phyloP scores from a whole-genome alignment of 2,113 vertebrate species.

The Riparia riparia region DNA sequence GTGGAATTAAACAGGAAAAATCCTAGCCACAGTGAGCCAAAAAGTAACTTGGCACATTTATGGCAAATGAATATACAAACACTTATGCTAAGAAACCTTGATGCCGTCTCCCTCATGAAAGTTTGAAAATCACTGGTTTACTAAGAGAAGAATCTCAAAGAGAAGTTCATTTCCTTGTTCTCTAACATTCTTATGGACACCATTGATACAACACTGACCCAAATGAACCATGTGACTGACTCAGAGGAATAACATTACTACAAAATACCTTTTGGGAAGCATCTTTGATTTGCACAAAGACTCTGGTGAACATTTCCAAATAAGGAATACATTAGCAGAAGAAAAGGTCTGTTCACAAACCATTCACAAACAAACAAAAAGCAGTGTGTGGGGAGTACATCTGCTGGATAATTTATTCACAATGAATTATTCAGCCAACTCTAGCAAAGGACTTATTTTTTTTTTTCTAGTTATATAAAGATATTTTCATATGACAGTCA shows the following conservation, averaged over 20 bases:
- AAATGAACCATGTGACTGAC: not conserved
- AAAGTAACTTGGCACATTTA: not conserved
- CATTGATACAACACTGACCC: not conserved
- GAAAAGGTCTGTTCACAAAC: constrained; percentile 41
- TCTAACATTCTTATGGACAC: not conserved
- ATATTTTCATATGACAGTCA: constrained; percentile 22
- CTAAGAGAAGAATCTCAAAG: not conserved
- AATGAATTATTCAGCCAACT: constrained; percentile 59
- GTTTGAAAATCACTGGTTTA: not conserved
- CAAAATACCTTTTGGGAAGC: not conserved
- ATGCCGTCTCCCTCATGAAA: not conserved
- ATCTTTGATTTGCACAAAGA: not conserved
- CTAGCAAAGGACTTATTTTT: not conserved
- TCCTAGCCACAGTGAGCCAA: not conserved
- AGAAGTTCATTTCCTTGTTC: not conserved
- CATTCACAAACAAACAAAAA: constrained; percentile 57
- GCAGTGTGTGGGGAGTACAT: constrained; percentile 29
- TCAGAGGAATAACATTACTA: not conserved
- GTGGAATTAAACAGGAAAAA: not conserved
- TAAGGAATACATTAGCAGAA: constrained; percentile 20
- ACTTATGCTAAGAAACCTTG: not conserved
- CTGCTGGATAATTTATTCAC: constrained; percentile 57
- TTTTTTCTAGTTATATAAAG: not conserved
- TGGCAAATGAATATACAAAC: not conserved
- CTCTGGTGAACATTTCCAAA: constrained; percentile 3